Base-by-base conservation (phyloP, 2,888 invertebrate genomes). In the Patella caerulea region DNA sequence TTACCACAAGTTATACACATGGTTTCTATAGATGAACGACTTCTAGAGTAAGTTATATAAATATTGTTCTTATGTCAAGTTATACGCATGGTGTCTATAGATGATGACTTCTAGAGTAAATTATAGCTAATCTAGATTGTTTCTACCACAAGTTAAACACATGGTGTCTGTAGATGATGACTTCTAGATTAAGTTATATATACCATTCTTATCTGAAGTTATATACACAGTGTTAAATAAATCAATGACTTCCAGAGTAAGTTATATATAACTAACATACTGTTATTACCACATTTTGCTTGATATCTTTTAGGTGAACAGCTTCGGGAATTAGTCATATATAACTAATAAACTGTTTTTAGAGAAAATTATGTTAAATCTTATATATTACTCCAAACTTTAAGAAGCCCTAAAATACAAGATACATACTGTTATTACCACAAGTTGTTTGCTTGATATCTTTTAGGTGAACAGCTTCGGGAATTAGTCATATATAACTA, bases 1-100 rank as follows among this genome's bases (percentile, higher is more conserved):
- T 95, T 97, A 94, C 96, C 97, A 0, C 74, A 83, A 3, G 79
- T 92, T 7, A 70, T 92, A 54, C 73, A 79, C 3, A 79, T 84
- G 19, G 79, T 90, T 78, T 78, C 82, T 24, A 78, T 86, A 77
- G 78, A 80, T 71, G 78, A 85, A 12, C 73, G 78, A 15, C 80
- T 87, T 9, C 73, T 80, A 12, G 80, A 83, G 87, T 83, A 72
- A 75, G 79, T 78, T 56, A 5, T 11, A 24, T 55, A 53, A 45
- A 12, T 54, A 76, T 69, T 45, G 45, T 45, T 45, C 45, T 45
- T 45, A 45, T 7, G 5, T 34, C 34, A 4, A 45, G 9, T 45
- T 45, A 45, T 45, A 45, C 45, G 9, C 45, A 45, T 45, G 45
- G 45, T 45, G 7, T 45, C 7, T 5, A 45, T 45, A 45, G 1